Conservation (phyloP, 2,113 vertebrate genomes). For the Cyanocitta stelleri region DNA sequence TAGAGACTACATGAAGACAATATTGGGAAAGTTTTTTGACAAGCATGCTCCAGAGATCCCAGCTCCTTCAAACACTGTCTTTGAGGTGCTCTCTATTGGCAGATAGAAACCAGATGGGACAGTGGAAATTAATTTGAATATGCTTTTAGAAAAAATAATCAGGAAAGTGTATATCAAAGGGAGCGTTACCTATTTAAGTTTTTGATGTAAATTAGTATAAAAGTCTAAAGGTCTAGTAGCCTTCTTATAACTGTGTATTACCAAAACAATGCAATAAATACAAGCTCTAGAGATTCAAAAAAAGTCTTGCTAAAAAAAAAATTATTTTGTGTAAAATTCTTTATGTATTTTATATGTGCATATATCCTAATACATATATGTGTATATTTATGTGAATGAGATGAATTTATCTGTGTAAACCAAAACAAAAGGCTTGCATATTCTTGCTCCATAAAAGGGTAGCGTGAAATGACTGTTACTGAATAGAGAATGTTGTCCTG, state of each 20-base stretch:
- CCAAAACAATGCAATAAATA: background rate
- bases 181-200: background rate
- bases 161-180: background rate
- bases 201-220: background rate
- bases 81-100: background rate
- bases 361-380: background rate
- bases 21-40: background rate
- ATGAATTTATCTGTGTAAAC: background rate
- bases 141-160: background rate
- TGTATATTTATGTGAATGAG: background rate
- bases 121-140: background rate
- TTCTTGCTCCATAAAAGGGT: background rate
- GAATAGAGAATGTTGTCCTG: background rate
- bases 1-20: background rate
- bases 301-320: background rate
- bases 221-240: background rate
- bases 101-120: background rate
- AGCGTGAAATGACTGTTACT: background rate
- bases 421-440: background rate
- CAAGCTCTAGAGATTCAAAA: background rate
- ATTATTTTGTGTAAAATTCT: background rate
- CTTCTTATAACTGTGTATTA: background rate
- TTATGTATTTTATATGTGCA: background rate
- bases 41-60: background rate
- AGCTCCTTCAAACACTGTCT: background rate